Conservation (phyloP, 2,888 invertebrate species). For the Rhorus exstirpatorius region DNA sequence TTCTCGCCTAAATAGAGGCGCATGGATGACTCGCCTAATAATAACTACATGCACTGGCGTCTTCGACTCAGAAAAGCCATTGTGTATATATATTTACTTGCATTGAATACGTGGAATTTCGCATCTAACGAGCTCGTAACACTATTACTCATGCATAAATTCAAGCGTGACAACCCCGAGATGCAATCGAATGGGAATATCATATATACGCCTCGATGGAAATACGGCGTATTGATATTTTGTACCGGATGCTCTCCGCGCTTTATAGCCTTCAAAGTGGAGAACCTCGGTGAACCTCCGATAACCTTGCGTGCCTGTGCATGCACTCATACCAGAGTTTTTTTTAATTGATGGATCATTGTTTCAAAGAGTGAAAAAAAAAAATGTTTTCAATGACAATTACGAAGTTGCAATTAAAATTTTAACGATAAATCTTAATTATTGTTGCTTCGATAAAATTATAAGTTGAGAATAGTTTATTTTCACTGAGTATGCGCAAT, state of each 20-base stretch:
- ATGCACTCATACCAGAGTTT: background rate
- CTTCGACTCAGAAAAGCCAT: background rate
- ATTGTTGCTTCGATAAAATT: no score
- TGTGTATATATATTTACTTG: background rate
- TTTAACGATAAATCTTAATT: background rate
- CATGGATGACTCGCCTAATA: background rate
- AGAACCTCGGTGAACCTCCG: constrained; percentile 34
- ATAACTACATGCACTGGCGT: background rate
- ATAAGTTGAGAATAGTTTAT: no score
- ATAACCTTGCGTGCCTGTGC: constrained; percentile 25
- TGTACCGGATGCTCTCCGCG: constrained; percentile 55
- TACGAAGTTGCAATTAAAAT: background rate
- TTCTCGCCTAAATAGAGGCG: background rate
- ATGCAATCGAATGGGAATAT: constrained; percentile 30
- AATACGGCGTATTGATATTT: constrained; percentile 16
- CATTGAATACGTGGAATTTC: background rate
- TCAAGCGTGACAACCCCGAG: background rate
- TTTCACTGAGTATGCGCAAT: no score
- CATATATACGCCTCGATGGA: background rate
- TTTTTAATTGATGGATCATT: background rate
- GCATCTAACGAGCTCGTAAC: background rate
- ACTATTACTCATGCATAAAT: constrained; percentile 14
- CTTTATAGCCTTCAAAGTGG: constrained; percentile 43
- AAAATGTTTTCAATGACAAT: background rate
- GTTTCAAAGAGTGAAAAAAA: no score